Percentiles rank a stretch among this genome's conserved stretches.
phyloP scores from a whole-genome alignment of 2,888 invertebrate species.

The Atherix ibis region DNA sequence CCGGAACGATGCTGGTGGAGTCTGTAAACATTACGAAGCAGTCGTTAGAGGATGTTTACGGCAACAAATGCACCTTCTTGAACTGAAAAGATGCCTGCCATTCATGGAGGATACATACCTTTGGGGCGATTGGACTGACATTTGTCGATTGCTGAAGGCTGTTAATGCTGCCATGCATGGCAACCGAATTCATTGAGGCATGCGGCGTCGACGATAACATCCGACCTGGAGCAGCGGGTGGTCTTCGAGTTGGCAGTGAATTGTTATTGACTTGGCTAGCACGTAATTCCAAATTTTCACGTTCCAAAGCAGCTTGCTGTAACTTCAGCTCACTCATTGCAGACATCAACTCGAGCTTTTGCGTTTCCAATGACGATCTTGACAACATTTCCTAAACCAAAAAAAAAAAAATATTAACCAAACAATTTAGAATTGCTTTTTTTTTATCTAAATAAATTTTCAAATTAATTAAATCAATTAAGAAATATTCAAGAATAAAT shows the following conservation, averaged over 20 bases:
- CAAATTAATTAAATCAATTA: too few relatives aligned
- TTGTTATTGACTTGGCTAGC: conserved; percentile 27
- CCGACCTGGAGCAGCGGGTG: conserved; percentile 18
- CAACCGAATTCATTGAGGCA: conserved; percentile 3
- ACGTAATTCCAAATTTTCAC: conserved; percentile 69
- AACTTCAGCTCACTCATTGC: conserved; percentile 85
- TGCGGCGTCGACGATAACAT: conserved; percentile 7
- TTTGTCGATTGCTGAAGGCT: conserved; percentile 21
- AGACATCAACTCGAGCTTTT: conserved; percentile 84
- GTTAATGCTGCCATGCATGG: conserved; percentile 28
- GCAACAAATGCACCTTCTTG: conserved; percentile 9
- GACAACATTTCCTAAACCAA: conserved; percentile 61
- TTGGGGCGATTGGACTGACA: conserved; percentile 29
- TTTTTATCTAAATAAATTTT: too few relatives aligned
- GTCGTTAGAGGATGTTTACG: too few relatives aligned
- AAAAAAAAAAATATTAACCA: conserved; percentile 4
- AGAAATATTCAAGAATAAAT: too few relatives aligned
- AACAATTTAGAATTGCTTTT: too few relatives aligned
- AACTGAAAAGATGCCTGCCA: conserved; percentile 2
- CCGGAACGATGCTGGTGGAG: conserved; percentile 58
- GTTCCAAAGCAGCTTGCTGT: conserved; percentile 69
- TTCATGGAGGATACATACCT: conserved; percentile 23
- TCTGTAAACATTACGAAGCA: conserved; percentile 36
- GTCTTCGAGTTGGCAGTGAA: conserved; percentile 20
- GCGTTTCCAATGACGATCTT: conserved; percentile 80